Evolutionary conservation across 2,797 vertebrate species (phyloP), one percentile per base, ranked within the genome.

Genomic region (Gambelia wislizenii): DNA sequence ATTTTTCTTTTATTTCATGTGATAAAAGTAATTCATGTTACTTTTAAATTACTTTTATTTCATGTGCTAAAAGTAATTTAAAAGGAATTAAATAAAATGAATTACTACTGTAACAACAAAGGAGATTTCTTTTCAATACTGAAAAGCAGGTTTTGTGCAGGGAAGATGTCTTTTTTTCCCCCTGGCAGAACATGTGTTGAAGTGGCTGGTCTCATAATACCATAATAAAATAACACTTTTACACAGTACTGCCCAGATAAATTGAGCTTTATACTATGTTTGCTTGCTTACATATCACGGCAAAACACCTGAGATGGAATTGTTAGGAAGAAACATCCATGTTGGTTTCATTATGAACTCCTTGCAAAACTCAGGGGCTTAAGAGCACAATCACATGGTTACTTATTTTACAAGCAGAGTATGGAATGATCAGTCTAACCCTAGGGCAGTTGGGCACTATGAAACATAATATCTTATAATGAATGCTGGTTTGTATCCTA

Each of bases 371-470:
- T 84, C 33, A 36, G 69, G 5, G 12, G 69, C 27, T 18, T 80
- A 88, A 25, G 61, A 6, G 18, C 30, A 36, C 42, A 61, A 42
- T 77, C 27, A 6, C 77, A 70, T 27, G 70, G 13, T 47, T 79
- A 30, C 64, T 89, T 13, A 84, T n/a, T 78, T 84, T 77, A 76
- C 47, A 84, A 42, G 59, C 18, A 81, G 78, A 44, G 13, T 87
- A 64, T 87, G 67, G 52, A 76, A 83, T n/a, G 33, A 77, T 67
- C 83, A 81, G n/a, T 89, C 49, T 13, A 89, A 3, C 42, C 87
- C 88, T 12, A 75, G 87, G 87, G 82, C 86, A 76, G 70, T 80
- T 64, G 75, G 84, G 70, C 59, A 90, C 89, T 1, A 20, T 44
- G 77, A 2, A 44, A 33, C 47, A 12, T 91, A 44, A 77, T 91